Evolutionary conservation across 2,888 invertebrate species (phyloP).

Genomic region (Eristalinus sepulchralis): DNA sequence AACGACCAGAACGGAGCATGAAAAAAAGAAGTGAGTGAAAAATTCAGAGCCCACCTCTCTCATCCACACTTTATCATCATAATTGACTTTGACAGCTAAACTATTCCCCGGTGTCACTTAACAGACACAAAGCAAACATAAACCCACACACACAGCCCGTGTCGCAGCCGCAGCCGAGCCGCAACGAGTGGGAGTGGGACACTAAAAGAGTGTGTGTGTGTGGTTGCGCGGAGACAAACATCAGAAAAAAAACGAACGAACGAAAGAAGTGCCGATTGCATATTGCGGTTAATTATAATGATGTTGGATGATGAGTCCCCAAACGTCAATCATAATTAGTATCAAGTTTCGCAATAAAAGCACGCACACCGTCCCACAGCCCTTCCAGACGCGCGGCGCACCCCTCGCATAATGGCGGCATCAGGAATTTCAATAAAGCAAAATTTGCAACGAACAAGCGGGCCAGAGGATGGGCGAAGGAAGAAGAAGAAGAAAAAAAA

Average conservation of each 20-base stretch:
- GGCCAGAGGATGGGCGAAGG: neutral
- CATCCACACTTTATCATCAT: constrained; percentile 38
- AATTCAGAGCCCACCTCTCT: neutral
- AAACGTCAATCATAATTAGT: constrained; percentile 71
- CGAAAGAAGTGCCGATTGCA: constrained; percentile 58
- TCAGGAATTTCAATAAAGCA: constrained; percentile 64
- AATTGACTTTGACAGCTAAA: constrained; percentile 65
- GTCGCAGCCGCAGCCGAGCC: neutral
- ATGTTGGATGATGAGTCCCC: constrained; percentile 69
- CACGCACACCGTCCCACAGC: constrained; percentile 5
- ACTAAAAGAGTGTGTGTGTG: neutral
- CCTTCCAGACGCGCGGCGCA: constrained; percentile 5
- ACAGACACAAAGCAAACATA: constrained; percentile 41
- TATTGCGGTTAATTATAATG: constrained; percentile 71
- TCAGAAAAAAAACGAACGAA: too few relatives aligned
- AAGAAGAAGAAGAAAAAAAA: neutral
- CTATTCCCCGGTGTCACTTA: constrained; percentile 56
- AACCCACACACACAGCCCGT: constrained; percentile 45
- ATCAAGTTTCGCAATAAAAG: constrained; percentile 66
- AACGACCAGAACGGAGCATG: constrained; percentile 7
- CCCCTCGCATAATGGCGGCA: constrained; percentile 31
- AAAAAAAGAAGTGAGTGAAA: constrained; percentile 10
- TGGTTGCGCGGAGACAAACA: neutral
- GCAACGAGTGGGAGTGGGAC: neutral
- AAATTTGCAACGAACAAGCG: constrained; percentile 17